Conservation (phyloP, 2,888 invertebrate genomes). For the Xestia sexstrigata region DNA sequence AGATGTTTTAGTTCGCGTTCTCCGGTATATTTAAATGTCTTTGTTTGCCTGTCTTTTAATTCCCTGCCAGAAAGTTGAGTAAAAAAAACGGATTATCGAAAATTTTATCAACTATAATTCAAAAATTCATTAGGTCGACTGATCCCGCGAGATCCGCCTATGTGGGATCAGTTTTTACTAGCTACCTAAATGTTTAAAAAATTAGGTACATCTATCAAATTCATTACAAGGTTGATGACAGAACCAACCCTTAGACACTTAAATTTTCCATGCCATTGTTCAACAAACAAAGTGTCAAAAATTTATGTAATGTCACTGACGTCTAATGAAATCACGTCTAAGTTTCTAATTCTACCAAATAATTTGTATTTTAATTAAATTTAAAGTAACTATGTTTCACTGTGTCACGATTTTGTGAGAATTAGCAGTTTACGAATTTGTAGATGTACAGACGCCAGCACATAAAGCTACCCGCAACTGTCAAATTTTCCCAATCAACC, state of each 20-base stretch:
- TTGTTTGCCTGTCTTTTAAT: neutral
- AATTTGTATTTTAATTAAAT: neutral
- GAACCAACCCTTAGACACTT: neutral
- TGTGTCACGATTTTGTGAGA: neutral
- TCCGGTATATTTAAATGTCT: neutral
- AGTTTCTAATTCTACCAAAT: neutral
- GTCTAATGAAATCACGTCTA: neutral
- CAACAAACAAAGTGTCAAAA: neutral
- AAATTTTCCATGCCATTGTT: constrained; percentile 1
- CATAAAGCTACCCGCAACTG: too few species aligned
- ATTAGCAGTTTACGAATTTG: neutral
- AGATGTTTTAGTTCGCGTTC: neutral
- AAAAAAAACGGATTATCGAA: neutral
- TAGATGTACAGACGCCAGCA: too few species aligned
- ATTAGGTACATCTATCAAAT: neutral
- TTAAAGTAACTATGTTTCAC: neutral
- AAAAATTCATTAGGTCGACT: too few species aligned
- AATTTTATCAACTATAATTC: neutral
- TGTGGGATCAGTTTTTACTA: too few species aligned
- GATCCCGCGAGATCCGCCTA: too few species aligned
- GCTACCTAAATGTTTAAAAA: neutral
- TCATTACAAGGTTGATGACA: neutral
- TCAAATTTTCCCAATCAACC: too few species aligned
- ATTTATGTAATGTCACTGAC: neutral
- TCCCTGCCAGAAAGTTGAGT: neutral